Evolutionary conservation across 2,888 invertebrate genomes (phyloP), one percentile per base, ranked within the genome.

Genomic region (Limnephilus auricula): DNA sequence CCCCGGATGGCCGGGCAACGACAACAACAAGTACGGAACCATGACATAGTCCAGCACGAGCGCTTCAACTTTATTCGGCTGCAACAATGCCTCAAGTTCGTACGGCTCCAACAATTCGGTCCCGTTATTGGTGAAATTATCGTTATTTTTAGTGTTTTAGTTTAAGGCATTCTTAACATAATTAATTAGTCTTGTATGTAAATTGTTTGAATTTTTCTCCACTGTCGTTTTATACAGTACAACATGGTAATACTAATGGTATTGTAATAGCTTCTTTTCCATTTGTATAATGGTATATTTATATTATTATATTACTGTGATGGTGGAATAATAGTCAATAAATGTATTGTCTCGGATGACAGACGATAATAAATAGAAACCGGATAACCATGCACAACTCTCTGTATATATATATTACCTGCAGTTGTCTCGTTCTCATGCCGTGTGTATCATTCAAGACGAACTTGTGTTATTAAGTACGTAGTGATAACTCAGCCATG

Each of bases 1-100:
- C 94, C 95, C 0, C 95, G 95, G 2, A 94, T 94, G 12, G 94
- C 94, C 79, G 87, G 83, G 79, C 94, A 90, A 92, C 1, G 95
- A 95, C 93, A 95, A 93, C 95, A 92, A 95, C 94, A 95, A 95
- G 94, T 97, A 97, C 94, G 96, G 97, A 91, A 96, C 96, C 89
- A 96, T 97, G 96, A 95, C 95, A 93, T 96, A 95, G 94, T 92
- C 13, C 9, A 18, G n/a, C 9, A 65, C 25, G 2, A 65, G 6
- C 65, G 65, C 9, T 65, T 65, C n/a, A 65, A 65, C 25, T 65
- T 65, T 9, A 9, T 65, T 65, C n/a, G 25, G 25, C 65, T n/a
- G 65, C 25, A 65, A 25, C 9, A 25, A 65, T 25, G 65, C 65
- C 9, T 65, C 65, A 65, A 65, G 65, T 65, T 65, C 9, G 25